Evolutionary conservation across 1,140 invertebrate species (phyloP), one percentile per base, ranked within the genome.

Genomic region (Drosophila elegans): DNA sequence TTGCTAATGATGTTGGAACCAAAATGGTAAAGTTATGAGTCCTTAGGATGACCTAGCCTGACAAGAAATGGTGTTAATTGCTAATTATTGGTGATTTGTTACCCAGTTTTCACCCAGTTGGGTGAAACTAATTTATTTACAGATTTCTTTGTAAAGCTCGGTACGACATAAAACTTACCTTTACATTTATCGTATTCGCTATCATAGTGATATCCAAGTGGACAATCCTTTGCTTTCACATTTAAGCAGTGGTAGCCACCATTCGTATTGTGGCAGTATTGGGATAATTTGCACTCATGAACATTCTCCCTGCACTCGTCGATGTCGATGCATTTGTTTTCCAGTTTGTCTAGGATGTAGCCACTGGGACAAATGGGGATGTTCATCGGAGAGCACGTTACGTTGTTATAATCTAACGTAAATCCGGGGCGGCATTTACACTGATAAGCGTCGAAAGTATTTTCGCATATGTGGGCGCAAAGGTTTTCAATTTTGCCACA

Each of bases 371-470:
- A 91, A 3, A 75, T 51, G 9, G 59, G 12, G 0, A 57, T 64
- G 11, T 56, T 82, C 44, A 39, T 49, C 54, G 16, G 53, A 52
- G 79, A 72, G 56, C 95, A 96, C 2, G 95, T 94, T 66, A 94
- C 94, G 51, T 94, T 94, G 86, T 96, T 95, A 5, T 94, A 91
- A 34, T 94, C 92, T 27, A 96, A 90, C 42, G 93, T 93, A 77
- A 94, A 96, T 3, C 96, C 96, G 16, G 94, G 91, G 12, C 94
- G 93, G 83, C 96, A 97, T 34, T 94, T 93, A 90, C 96, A 97
- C 53, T 93, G 93, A 90, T 95, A 97, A 0, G 96, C 96, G 27
- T 94, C 94, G 12, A 93, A 93, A 0, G 94, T 94, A 11, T 95
- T 94, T 11, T 95, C 93, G 68, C 96, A 96, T 69, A 95, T 94